Percentiles rank a stretch among this genome's conserved stretches.
Evolutionary conservation across 92 coral and sea anemone species (phyloP).

Genomic region (Epizoanthus scotinus): DNA sequence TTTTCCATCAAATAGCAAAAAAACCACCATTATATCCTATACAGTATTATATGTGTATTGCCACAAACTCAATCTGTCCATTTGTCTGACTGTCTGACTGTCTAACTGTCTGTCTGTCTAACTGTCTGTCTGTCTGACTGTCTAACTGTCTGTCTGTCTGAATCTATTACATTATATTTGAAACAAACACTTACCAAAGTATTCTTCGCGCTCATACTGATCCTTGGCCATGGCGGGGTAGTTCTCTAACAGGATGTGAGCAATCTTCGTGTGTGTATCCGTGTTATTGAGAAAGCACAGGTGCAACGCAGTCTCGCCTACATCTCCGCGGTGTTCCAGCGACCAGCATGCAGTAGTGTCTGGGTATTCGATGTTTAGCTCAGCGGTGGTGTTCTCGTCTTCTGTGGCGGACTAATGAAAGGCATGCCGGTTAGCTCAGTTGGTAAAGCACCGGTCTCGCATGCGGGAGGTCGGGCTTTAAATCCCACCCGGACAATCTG

Average conservation of each 20-base stretch:
- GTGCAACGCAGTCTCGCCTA: constrained; percentile 82
- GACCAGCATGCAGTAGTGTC: constrained; percentile 81
- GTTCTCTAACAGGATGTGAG: constrained; percentile 57
- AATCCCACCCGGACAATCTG: no score
- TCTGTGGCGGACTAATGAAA: constrained; percentile 13
- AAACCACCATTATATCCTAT: no score
- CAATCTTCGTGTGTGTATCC: constrained; percentile 63
- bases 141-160: no score
- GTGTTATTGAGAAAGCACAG: constrained; percentile 73
- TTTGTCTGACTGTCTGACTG: no score
- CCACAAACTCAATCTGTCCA: neutral
- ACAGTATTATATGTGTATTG: no score
- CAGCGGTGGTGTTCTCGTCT: constrained; percentile 37
- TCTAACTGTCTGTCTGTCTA: no score
- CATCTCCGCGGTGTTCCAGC: constrained; percentile 66
- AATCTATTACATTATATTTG: no score
- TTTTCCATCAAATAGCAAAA: no score
- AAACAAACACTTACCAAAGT: constrained; percentile 55
- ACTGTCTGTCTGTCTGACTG: no score
- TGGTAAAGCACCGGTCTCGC: no score
- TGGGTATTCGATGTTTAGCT: constrained; percentile 27
- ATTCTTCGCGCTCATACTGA: constrained; percentile 76
- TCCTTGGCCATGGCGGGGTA: constrained; percentile 87
- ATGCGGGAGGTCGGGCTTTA: no score
- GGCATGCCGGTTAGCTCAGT: no score